phyloP scores from a whole-genome alignment of 2,113 vertebrate species.

The Poeciliopsis occidentalis region DNA sequence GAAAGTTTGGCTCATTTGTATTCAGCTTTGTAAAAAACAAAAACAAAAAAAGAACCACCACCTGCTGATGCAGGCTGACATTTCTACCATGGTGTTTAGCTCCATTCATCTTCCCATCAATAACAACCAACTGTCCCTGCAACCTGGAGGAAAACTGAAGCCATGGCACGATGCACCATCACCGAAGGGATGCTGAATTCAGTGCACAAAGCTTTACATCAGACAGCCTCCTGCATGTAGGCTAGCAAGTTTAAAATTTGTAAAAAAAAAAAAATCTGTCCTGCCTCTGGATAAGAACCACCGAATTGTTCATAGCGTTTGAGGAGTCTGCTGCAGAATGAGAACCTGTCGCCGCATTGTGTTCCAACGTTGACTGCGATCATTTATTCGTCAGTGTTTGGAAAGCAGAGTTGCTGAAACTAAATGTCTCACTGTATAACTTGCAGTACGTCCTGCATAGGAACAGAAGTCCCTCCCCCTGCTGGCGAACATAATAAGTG shows the following conservation, averaged over 20 bases:
- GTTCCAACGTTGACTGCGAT: background rate
- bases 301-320: background rate
- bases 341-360: no score
- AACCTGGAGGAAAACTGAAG: background rate
- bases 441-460: background rate
- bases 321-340: background rate
- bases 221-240: background rate
- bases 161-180: background rate
- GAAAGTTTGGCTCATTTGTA: background rate
- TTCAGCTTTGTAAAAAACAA: background rate
- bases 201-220: background rate
- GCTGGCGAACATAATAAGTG: background rate
- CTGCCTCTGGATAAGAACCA: background rate
- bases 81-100: background rate
- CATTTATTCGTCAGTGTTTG: background rate
- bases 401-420: background rate
- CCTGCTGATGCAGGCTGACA: background rate
- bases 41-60: no score
- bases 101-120: background rate
- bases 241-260: background rate
- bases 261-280: background rate
- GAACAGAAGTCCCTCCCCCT: background rate
- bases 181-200: background rate
- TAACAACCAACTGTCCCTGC: background rate
- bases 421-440: background rate